Percentiles rank a stretch among this genome's conserved stretches.
Evolutionary conservation across 2,888 invertebrate species (phyloP).

Genomic region (Frankliniella intonsa): DNA sequence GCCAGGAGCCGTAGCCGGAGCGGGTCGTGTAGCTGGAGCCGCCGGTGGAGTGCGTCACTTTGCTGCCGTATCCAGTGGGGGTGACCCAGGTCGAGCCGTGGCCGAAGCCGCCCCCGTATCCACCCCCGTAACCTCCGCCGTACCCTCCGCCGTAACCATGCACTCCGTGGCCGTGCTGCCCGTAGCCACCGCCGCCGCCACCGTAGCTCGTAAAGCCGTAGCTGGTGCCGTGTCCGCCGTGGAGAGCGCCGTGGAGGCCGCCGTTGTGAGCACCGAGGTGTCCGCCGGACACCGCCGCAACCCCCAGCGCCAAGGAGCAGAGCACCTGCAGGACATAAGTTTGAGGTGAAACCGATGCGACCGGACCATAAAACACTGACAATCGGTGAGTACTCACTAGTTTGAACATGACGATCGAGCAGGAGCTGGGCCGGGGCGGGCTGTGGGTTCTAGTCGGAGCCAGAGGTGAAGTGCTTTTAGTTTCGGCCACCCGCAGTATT

Average conservation of each 20-base stretch:
- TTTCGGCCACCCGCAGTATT: not conserved
- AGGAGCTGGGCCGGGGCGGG: not conserved
- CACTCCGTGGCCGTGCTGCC: not conserved
- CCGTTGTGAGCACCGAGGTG: not conserved
- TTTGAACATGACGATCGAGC: not conserved
- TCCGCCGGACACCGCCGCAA: not conserved
- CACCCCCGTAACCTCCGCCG: not conserved
- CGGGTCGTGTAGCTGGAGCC: conserved; percentile 11
- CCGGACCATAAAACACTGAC: not conserved
- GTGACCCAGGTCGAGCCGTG: conserved; percentile 15
- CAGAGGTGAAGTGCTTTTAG: not conserved
- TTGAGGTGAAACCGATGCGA: not conserved
- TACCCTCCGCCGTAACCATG: not conserved
- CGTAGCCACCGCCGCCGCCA: not conserved
- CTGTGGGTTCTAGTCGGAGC: not conserved
- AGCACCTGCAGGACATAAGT: not conserved
- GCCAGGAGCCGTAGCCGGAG: not conserved
- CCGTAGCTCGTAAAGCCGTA: not conserved
- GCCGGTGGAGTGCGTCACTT: conserved; percentile 9
- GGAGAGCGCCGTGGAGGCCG: not conserved
- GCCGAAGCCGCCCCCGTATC: not conserved
- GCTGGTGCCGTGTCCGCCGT: not conserved
- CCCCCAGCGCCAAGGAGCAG: not conserved
- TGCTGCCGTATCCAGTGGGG: conserved; percentile 14
- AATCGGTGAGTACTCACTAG: not conserved